Conservation (phyloP, 2,888 invertebrate species). For the Lasioglossum marginatum region DNA sequence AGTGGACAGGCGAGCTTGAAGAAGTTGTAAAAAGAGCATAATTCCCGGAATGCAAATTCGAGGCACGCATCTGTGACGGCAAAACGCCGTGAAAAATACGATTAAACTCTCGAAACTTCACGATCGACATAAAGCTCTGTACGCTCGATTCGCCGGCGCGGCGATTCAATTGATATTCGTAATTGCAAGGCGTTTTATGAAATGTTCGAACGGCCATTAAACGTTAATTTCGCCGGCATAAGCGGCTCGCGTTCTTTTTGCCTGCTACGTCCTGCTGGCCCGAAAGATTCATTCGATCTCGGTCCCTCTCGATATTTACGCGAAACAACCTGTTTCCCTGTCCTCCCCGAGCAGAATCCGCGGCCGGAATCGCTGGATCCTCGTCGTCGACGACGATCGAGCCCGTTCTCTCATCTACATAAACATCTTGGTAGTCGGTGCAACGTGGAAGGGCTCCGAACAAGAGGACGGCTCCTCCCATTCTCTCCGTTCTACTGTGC, state of each 20-base stretch:
- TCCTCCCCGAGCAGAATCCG: slow-evolving; percentile 42
- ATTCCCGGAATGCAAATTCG: slow-evolving; percentile 16
- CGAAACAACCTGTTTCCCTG: slow-evolving; percentile 47
- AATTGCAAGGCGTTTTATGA: slow-evolving; percentile 21
- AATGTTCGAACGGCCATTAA: slow-evolving; percentile 31
- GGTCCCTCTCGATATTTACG: slow-evolving; percentile 54
- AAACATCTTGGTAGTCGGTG: slow-evolving; percentile 79
- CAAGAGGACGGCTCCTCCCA: slow-evolving; percentile 59
- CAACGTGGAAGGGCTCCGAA: slow-evolving; percentile 56
- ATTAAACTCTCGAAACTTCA: slow-evolving; percentile 39
- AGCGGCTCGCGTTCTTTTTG: slow-evolving; percentile 10
- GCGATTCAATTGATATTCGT: slow-evolving; percentile 47
- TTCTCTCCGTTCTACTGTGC: slow-evolving; percentile 39
- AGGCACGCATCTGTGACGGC: neutral
- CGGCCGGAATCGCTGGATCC: slow-evolving; percentile 64
- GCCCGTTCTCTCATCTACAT: slow-evolving; percentile 79
- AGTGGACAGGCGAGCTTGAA: neutral
- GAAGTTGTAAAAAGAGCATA: slow-evolving; percentile 43
- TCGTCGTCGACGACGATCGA: slow-evolving; percentile 66
- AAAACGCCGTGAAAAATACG: slow-evolving; percentile 16
- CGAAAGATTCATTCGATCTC: slow-evolving; percentile 8
- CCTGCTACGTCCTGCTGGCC: neutral
- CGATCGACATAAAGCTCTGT: slow-evolving; percentile 23
- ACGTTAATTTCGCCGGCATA: slow-evolving; percentile 46
- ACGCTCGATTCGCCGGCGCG: slow-evolving; percentile 25